phyloP scores from a whole-genome alignment of 2,888 invertebrate genomes.

The Pandemis corylana region DNA sequence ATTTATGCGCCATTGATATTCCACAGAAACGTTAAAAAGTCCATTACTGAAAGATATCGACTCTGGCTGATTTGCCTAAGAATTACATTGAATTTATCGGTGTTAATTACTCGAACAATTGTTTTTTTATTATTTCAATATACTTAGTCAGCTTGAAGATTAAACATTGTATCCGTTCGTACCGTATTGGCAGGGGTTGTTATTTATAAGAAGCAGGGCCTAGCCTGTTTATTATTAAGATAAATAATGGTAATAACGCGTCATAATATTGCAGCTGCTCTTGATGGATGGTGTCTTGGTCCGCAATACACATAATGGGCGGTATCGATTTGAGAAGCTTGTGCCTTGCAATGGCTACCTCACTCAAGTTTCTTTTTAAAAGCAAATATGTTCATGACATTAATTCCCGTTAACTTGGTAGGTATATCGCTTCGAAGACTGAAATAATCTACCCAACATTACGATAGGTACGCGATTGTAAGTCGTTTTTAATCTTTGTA shows the following conservation, averaged over 20 bases:
- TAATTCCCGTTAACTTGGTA: not conserved
- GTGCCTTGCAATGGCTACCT: constrained; percentile 45
- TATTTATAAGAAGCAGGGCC: constrained; percentile 9
- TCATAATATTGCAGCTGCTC: constrained; percentile 60
- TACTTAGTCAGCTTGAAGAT: not conserved
- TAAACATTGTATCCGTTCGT: not conserved
- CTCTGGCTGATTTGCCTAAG: not conserved
- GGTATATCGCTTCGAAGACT: no score
- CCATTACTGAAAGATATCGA: constrained; percentile 20
- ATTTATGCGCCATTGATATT: constrained; percentile 32
- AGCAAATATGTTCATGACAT: not conserved
- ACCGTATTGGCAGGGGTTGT: constrained; percentile 8
- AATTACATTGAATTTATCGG: not conserved
- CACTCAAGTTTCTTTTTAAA: constrained; percentile 1
- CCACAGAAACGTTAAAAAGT: constrained; percentile 15
- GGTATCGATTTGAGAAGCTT: constrained; percentile 57
- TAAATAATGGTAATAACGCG: constrained; percentile 47
- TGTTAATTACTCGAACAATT: not conserved
- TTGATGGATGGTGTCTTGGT: constrained; percentile 68
- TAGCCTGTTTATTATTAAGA: constrained; percentile 21
- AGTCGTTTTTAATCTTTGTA: no score
- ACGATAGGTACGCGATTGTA: no score
- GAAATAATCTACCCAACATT: no score
- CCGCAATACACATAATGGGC: constrained; percentile 56
- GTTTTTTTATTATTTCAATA: not conserved